A percentile compares a stretch with the other conserved stretches of the same genome.
Conservation (phyloP, 2,797 vertebrate species). For the Ambastaia sidthimunki region DNA sequence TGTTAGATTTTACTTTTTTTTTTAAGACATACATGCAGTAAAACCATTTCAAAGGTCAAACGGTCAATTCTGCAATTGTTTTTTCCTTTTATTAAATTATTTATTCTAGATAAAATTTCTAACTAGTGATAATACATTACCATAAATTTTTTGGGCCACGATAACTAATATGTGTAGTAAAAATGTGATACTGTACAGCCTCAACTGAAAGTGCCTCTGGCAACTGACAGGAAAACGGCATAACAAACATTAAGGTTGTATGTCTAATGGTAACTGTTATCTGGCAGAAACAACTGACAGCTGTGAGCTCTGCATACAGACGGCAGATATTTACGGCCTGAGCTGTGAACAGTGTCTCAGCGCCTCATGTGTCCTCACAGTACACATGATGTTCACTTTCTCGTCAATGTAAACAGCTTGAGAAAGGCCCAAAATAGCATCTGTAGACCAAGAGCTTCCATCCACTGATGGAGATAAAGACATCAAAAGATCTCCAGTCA, state of each 20-base stretch:
- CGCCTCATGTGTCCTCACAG: not conserved
- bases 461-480: not conserved
- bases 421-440: not conserved
- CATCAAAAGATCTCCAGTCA: not conserved
- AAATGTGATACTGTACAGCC: too few species aligned
- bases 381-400: not conserved
- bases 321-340: not conserved
- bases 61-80: too few species aligned
- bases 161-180: too few species aligned
- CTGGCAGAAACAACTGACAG: not conserved
- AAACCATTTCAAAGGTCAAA: too few species aligned
- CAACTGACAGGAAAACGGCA: not conserved
- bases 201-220: not conserved
- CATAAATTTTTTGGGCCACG: too few species aligned
- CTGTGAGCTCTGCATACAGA: not conserved
- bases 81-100: too few species aligned
- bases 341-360: not conserved
- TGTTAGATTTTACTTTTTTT: too few species aligned
- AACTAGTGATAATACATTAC: too few species aligned
- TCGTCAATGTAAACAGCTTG: not conserved
- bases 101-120: too few species aligned
- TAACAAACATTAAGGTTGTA: slow-evolving; percentile 16
- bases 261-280: not conserved
- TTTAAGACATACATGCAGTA: too few species aligned
- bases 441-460: not conserved